Evolutionary conservation across 1,140 invertebrate genomes (phyloP), one percentile per base, ranked within the genome.

Genomic region (Drosophila subpulchrella): DNA sequence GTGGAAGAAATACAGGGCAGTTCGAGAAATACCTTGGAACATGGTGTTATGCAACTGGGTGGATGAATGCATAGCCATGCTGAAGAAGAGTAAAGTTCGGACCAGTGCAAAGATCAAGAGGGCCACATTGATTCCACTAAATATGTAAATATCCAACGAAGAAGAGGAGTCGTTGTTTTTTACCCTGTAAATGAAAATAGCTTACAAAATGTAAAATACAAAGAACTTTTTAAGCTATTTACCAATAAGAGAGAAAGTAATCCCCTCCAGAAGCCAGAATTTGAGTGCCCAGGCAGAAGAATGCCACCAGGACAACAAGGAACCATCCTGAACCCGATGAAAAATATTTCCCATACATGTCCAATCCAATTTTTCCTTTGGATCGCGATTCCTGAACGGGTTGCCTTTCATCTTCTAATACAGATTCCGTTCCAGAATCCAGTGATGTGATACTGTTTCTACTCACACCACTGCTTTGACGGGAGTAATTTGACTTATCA

Each of bases 1-100:
- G 66, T 97, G 96, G 74, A 97, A 98, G 83, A 97, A 98, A 55
- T 94, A 91, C 95, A 97, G 97, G 3, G 95, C 94, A 2, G 94
- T 93, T 38, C 93, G 84, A n/a, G 75, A 68, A 4, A 89, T 47
- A 6, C 85, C 81, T 15, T 62, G 67, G 47, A 90, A 89, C 77
- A 89, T 81, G n/a, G 60, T 34, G 12, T 89, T 82, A 13, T 89
- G 84, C 15, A 89, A 13, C 11, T 66, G 51, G 11, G 51, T 75
- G 20, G 81, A 81, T 13, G 79, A 86, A 48, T 77, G 63, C 63
- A 75, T 81, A 13, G 82, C 60, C 51, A 92, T 75, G 50, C 80
- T 68, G 30, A 73, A 85, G 50, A 91, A 75, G 0, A 92, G 60
- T 3, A 83, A 10, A 17, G 75, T 78, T 36, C 77, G 78, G 4